Evolutionary conservation across 2,888 invertebrate genomes (phyloP).

Genomic region (Pseudeuparius sepicola): DNA sequence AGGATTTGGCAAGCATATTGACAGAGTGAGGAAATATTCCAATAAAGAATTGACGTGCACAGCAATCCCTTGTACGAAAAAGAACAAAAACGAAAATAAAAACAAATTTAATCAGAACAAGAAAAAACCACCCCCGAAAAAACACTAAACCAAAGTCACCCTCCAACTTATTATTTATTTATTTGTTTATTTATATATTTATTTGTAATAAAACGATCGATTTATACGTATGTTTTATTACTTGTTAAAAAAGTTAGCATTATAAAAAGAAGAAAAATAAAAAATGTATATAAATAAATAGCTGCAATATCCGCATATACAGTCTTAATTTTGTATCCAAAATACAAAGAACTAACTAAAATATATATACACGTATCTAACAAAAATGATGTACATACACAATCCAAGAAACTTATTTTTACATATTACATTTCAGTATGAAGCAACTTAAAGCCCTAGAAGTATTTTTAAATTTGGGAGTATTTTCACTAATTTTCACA

Average conservation of each 20-base stretch:
- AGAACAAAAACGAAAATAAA: conserved; percentile 18
- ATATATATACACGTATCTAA: conserved; percentile 16
- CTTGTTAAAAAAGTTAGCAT: conserved; percentile 32
- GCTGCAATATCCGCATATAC: conserved; percentile 33
- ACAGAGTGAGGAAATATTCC: conserved; percentile 33
- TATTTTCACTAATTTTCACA: too few relatives aligned
- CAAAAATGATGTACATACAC: conserved; percentile 28
- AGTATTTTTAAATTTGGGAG: too few relatives aligned
- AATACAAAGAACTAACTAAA: conserved; percentile 29
- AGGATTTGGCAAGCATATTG: conserved; percentile 33
- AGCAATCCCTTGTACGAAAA: conserved; percentile 35
- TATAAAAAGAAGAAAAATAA: conserved; percentile 29
- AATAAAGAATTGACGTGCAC: conserved; percentile 35
- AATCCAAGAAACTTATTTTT: conserved; percentile 14
- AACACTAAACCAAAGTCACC: conserved; percentile 27
- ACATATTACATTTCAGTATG: conserved; percentile 17
- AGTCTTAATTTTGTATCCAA: conserved; percentile 36
- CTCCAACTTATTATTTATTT: conserved; percentile 22
- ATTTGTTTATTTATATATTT: conserved; percentile 29
- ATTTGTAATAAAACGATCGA: conserved; percentile 15
- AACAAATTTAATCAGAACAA: conserved; percentile 23
- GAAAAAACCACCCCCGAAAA: conserved; percentile 18
- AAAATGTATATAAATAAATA: conserved; percentile 32
- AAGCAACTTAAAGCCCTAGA: too few relatives aligned
- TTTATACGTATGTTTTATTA: conserved; percentile 30